Percentiles rank a stretch among this genome's conserved stretches.
Conservation (phyloP, 2,113 vertebrate genomes). For the Coregonus clupeaformis region DNA sequence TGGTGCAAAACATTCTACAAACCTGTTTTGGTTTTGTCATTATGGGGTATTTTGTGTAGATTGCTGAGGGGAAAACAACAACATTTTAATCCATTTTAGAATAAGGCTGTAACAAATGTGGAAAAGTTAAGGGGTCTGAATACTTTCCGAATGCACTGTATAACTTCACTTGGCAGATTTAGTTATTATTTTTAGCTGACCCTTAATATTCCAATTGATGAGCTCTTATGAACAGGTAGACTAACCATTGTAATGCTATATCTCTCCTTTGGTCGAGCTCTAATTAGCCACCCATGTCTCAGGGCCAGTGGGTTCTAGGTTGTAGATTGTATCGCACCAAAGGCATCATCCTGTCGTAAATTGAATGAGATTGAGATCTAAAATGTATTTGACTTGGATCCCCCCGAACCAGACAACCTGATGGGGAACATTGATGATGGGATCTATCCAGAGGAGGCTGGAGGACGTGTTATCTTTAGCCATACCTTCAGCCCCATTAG, state of each 20-base stretch:
- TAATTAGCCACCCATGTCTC: slow-evolving; percentile 58
- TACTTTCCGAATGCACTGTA: too few relatives aligned
- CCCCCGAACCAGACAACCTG: slow-evolving; percentile 40
- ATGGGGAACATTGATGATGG: slow-evolving; percentile 56
- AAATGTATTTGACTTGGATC: slow-evolving; percentile 70
- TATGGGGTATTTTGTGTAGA: too few relatives aligned
- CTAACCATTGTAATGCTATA: too few relatives aligned
- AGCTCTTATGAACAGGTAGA: too few relatives aligned
- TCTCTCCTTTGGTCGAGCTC: slow-evolving; percentile 62
- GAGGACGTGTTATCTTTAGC: slow-evolving; percentile 67
- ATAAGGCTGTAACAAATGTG: too few relatives aligned
- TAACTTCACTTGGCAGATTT: not conserved
- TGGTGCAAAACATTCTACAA: too few relatives aligned
- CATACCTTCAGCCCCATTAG: slow-evolving; percentile 49
- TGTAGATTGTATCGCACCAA: slow-evolving; percentile 70
- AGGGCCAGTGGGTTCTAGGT: slow-evolving; percentile 54
- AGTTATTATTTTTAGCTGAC: slow-evolving; percentile 17
- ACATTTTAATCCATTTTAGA: too few relatives aligned
- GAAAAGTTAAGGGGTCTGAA: too few relatives aligned
- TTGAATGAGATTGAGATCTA: slow-evolving; percentile 59
- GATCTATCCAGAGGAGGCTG: slow-evolving; percentile 53
- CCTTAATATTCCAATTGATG: slow-evolving; percentile 45
- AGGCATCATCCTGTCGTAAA: slow-evolving; percentile 69
- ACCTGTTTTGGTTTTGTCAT: too few relatives aligned
- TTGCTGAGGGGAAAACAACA: too few relatives aligned